A percentile compares a stretch with the other conserved stretches of the same genome.
phyloP scores from a whole-genome alignment of 2,113 vertebrate species.

The Onychostoma macrolepis region DNA sequence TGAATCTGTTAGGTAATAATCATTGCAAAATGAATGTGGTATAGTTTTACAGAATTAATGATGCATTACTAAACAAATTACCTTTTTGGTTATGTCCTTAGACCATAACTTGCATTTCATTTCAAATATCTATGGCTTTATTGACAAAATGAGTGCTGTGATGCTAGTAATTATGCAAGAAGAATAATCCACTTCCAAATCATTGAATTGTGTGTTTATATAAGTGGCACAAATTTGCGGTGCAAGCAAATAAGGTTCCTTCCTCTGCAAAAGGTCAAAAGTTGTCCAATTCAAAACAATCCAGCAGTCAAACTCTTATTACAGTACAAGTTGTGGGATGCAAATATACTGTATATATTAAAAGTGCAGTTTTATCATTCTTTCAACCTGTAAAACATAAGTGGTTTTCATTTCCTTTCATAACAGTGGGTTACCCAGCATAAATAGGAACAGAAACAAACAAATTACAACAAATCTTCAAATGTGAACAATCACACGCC shows the following conservation, averaged over 20 bases:
- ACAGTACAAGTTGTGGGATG: constrained; percentile 31
- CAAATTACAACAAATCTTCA: constrained; percentile 23
- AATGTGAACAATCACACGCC: constrained; percentile 34
- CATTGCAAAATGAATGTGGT: constrained; percentile 8
- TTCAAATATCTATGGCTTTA: constrained; percentile 49
- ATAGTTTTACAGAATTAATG: not conserved
- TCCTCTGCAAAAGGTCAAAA: constrained; percentile 31
- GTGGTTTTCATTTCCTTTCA: constrained; percentile 50
- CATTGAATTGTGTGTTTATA: constrained; percentile 14
- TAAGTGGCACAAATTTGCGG: constrained; percentile 42
- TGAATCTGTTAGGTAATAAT: not conserved
- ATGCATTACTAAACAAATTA: constrained; percentile 10
- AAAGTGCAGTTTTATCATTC: constrained; percentile 41
- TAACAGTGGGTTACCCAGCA: constrained; percentile 17
- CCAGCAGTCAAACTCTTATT: constrained; percentile 18
- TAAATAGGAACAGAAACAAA: constrained; percentile 28
- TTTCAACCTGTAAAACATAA: constrained; percentile 31
- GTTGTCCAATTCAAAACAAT: not conserved
- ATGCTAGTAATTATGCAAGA: not conserved
- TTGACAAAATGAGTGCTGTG: constrained; percentile 2
- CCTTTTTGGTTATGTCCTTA: constrained; percentile 27
- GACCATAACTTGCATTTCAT: constrained; percentile 13
- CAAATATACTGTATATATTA: constrained; percentile 39
- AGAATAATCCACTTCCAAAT: not conserved
- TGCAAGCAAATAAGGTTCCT: not conserved